Conservation (phyloP, 2,797 vertebrate genomes). For the Acipenser oxyrinchus region DNA sequence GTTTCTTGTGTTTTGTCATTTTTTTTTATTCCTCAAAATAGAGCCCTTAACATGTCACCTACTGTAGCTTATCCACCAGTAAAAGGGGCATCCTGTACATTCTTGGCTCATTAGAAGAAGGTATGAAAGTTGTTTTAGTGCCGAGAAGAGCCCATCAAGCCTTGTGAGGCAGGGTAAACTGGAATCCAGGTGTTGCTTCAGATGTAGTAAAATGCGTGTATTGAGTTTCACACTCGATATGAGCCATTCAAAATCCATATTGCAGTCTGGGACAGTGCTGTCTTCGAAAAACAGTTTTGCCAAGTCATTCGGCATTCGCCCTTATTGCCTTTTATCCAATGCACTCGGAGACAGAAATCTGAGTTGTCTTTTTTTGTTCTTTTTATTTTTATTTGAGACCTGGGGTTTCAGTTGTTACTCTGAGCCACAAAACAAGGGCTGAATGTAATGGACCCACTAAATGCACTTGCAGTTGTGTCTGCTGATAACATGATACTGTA, state of each 20-base stretch:
- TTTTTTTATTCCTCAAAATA: too few relatives aligned
- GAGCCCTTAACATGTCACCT: too few relatives aligned
- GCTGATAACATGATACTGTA: too few relatives aligned
- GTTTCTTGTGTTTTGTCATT: too few relatives aligned
- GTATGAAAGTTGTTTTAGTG: too few relatives aligned
- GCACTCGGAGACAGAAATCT: neutral
- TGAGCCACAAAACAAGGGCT: too few relatives aligned
- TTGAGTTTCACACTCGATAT: slow-evolving; percentile 20
- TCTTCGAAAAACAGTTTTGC: neutral
- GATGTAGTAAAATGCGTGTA: slow-evolving; percentile 7
- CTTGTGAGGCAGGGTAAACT: neutral
- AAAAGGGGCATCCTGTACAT: neutral
- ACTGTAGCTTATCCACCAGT: too few relatives aligned
- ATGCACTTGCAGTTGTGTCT: too few relatives aligned
- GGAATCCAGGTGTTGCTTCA: slow-evolving; percentile 13
- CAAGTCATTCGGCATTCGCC: neutral
- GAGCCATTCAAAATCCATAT: slow-evolving; percentile 33
- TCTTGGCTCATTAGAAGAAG: neutral
- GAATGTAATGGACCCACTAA: too few relatives aligned
- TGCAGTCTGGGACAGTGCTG: slow-evolving; percentile 22
- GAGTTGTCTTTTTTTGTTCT: too few relatives aligned
- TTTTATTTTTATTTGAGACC: too few relatives aligned
- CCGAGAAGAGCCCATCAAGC: neutral
- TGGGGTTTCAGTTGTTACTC: too few relatives aligned
- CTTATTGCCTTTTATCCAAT: slow-evolving; percentile 1